These are phyloP conservation scores for Brachyistius frenatus DNA, from an alignment of 2,113 vertebrate genomes.

Conservation along the genomic window DNA sequence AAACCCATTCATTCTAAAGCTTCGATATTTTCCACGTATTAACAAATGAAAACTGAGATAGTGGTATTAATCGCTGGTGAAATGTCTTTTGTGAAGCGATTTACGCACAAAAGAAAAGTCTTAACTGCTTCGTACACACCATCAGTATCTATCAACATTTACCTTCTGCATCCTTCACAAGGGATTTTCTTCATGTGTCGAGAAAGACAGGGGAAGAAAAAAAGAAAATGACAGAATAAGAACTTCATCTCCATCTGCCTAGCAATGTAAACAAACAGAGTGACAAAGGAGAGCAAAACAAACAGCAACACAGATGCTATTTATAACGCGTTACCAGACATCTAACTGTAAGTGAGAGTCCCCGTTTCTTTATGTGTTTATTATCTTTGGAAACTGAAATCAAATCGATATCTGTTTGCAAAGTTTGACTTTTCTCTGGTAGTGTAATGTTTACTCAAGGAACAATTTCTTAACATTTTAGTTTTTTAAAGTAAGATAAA, in stretches of 20 bases:
- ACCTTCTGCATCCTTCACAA: slow-evolving; percentile 5
- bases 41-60: not conserved
- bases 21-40: not conserved
- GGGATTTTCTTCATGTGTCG: slow-evolving; percentile 38
- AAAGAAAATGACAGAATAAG: not conserved
- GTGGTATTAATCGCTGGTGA: slow-evolving; percentile 32
- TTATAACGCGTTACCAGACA: slow-evolving; percentile 4
- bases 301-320: slow-evolving; percentile 17
- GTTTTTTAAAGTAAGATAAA: slow-evolving; percentile 16
- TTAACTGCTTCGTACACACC: not conserved
- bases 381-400: slow-evolving; percentile 14
- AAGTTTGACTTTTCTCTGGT: slow-evolving; percentile 10
- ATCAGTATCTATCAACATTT: slow-evolving; percentile 40
- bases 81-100: slow-evolving; percentile 17
- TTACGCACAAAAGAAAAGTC: slow-evolving; percentile 21
- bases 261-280: slow-evolving; percentile 61
- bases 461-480: slow-evolving; percentile 24
- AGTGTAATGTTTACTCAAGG: slow-evolving; percentile 20
- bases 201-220: slow-evolving; percentile 11
- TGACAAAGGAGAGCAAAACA: slow-evolving; percentile 43
- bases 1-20: not conserved
- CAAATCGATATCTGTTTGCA: slow-evolving; percentile 17
- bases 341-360: not conserved
- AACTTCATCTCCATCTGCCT: slow-evolving; percentile 56
- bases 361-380: slow-evolving; percentile 1